phyloP scores from a whole-genome alignment of 2,888 invertebrate genomes.

The Gastrophysa polygoni region DNA sequence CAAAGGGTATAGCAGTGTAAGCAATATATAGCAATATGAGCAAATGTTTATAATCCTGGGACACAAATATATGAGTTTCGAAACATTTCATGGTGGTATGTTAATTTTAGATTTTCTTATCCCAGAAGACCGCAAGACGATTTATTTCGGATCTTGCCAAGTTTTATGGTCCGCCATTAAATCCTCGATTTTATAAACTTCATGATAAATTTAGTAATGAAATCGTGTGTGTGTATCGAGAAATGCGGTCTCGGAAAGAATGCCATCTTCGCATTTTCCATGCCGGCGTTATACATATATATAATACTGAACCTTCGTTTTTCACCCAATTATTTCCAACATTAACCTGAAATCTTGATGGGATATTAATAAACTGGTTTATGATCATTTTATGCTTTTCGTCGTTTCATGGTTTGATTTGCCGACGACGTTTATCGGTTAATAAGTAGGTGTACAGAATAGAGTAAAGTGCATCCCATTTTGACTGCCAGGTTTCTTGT shows the following conservation, averaged over 20 bases:
- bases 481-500: no score
- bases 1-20: no score
- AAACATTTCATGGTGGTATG: not conserved
- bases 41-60: not conserved
- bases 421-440: slow-evolving; percentile 12
- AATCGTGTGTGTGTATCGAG: slow-evolving; percentile 26
- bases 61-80: not conserved
- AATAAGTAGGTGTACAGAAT: not conserved
- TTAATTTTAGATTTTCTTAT: slow-evolving; percentile 20
- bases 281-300: not conserved
- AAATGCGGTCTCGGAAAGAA: slow-evolving; percentile 35
- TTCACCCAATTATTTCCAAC: slow-evolving; percentile 35
- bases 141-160: slow-evolving; percentile 30
- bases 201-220: slow-evolving; percentile 35
- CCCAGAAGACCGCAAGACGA: slow-evolving; percentile 30
- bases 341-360: slow-evolving; percentile 35
- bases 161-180: slow-evolving; percentile 37
- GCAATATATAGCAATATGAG: no score
- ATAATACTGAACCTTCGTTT: slow-evolving; percentile 28
- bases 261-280: slow-evolving; percentile 12
- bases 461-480: no score
- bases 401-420: not conserved
- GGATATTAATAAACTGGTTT: slow-evolving; percentile 37
- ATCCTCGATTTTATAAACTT: slow-evolving; percentile 33
- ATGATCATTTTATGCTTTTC: slow-evolving; percentile 31